Evolutionary conservation across 2,797 vertebrate species (phyloP), one percentile per base, ranked within the genome.

Genomic region (Gambusia yucatana): DNA sequence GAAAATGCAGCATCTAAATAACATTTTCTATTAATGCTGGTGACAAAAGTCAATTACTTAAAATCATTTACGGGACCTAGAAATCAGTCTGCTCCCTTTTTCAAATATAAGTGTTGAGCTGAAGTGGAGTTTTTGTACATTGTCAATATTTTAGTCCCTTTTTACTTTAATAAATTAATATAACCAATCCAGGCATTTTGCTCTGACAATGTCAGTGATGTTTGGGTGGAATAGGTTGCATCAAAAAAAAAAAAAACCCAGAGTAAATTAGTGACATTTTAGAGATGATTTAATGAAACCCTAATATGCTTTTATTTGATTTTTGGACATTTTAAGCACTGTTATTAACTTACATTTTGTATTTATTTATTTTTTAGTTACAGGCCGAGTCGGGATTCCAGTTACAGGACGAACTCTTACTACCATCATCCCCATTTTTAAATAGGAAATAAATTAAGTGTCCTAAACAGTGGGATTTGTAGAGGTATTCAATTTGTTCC

Each of bases 1-100:
- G 46, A 33, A 63, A 85, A 33, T 20, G 83, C 73, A 78, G 82
- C 84, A 84, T 88, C 79, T 82, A n/a, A 55, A 70, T 74, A 44
- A 11, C 71, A 33, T 52, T 70, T 0, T 28, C 5, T 14, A 52
- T 36, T 41, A 78, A 81, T 3, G 47, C 63, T 77, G 81, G 74
- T 82, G 87, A 89, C 88, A 81, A 17, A 87, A 85, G 91, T 84
- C 55, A 79, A 92, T 90, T 43, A 57, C 25, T 74, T 74, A 22
- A 57, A 65, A 20, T 65, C 2, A 36, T 65, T 36, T 63, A 63
- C 30, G 9, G 36, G 28, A 59, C 4, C 33, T 20, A 39, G 16
- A 9, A 16, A 17, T 8, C 17, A n/a, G 1, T 36, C 33, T 65
- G 33, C 36, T 1, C 16, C 61, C 3, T 20, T 36, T 39, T 36